A percentile compares a stretch with the other conserved stretches of the same genome.
Conservation (phyloP, 2,888 invertebrate genomes). For the Neocrepidodera transversa region DNA sequence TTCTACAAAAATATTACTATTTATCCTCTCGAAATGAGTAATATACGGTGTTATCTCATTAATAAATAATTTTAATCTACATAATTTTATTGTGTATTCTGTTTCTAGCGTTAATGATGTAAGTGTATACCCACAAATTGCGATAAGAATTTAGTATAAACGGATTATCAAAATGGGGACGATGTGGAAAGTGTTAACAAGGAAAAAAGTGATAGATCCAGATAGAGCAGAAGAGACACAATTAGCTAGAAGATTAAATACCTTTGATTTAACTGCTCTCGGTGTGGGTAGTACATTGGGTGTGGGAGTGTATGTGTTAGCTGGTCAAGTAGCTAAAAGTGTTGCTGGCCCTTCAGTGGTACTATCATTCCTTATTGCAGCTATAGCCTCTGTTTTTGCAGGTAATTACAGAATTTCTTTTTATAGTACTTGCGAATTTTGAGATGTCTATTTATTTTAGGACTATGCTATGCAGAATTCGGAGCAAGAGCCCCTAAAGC, state of each 20-base stretch:
- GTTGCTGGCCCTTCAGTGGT: constrained; percentile 87
- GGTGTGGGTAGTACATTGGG: constrained; percentile 86
- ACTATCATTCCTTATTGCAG: constrained; percentile 85
- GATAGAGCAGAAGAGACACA: constrained; percentile 55
- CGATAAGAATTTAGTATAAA: background rate
- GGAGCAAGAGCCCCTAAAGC: constrained; percentile 87
- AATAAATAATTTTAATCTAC: constrained; percentile 27
- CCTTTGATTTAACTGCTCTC: constrained; percentile 82
- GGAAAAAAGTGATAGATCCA: constrained; percentile 55
- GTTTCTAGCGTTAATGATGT: constrained; percentile 18
- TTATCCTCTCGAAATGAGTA: constrained; percentile 16
- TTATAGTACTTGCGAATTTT: constrained; percentile 4
- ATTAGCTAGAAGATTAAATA: constrained; percentile 76
- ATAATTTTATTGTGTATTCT: constrained; percentile 21
- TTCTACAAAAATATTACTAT: constrained; percentile 4
- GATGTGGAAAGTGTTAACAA: constrained; percentile 54
- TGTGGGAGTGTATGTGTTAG: constrained; percentile 89
- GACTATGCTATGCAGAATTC: constrained; percentile 90
- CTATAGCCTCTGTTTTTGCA: constrained; percentile 86
- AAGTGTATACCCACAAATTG: constrained; percentile 3
- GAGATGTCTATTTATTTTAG: constrained; percentile 60
- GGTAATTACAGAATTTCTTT: constrained; percentile 63
- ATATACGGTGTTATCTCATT: constrained; percentile 25
- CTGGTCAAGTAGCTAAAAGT: constrained; percentile 81
- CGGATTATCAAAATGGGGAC: constrained; percentile 43